Base-by-base conservation (phyloP, 1,140 invertebrate genomes). In the Platorchestia sp. region DNA sequence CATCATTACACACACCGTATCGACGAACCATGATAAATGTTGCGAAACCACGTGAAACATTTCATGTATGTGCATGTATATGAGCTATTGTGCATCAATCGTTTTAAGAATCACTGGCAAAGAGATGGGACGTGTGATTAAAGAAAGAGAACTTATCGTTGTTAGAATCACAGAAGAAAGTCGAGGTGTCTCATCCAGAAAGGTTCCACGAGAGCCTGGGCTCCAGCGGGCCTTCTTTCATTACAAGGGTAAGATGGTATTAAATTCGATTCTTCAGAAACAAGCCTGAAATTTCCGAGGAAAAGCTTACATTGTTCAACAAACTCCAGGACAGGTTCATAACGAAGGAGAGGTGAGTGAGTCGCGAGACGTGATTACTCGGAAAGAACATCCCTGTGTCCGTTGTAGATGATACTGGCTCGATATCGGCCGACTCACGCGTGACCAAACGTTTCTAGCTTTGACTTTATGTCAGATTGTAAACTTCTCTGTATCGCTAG, bases 341-440 rank as follows among this genome's bases (percentile, higher is more conserved):
- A 93, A 93, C 43, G 45, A 93, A 47, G 45, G 41, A 45, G 91
- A 93, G 45, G 91, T 47, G 41, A 93, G 91, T 47, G 41, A 93
- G 43, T 93, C 91, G 6, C 44, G 3, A 93, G 45, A 47, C 45
- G 91, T 93, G 91, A 93, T 93, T 93, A 93, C 44, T 19, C 91
- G 91, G 45, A 44, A 19, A 90, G 91, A 93, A 45, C 45, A 40
- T 47, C 91, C 7, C 91, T 44, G 47, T 44, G 47, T 93, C 19
- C 45, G 41, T 44, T 93, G 91, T 45, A 47, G 91, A n/a, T 44
- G 91, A 93, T 93, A 93, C 45, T 45, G 91, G 7, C 91, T 44
- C 91, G 91, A 45, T 93, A 45, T 93, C 91, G 43, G 45, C 41
- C 91, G 91, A 93, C 91, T 93, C 91, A 93, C 91, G 91, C 91